Base-by-base conservation (phyloP, 2,888 invertebrate genomes). In the Clostera curtula region DNA sequence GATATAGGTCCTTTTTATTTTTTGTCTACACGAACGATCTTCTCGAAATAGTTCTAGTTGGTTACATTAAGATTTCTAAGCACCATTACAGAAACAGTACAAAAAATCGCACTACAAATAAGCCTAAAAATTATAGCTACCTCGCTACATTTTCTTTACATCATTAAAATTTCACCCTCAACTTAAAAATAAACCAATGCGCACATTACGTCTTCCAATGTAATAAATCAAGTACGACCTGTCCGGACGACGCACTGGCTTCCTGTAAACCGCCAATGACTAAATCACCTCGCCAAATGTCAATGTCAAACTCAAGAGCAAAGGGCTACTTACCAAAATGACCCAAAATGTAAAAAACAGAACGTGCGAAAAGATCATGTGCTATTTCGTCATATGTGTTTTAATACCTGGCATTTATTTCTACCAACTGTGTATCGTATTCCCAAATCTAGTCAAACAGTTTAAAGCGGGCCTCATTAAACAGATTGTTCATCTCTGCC, bases 341-440 rank as follows among this genome's bases (percentile, higher is more conserved):
- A 20, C 12, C 3, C 12, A 12, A 6, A 19, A n/a, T 9, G 19
- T 25, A 3, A 6, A 31, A 12, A 9, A 24, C 8, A 36, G 17
- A 17, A 32, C 43, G 5, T 38, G 40, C 10, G 55, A 56, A 43
- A 66, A 46, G 35, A 14, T 27, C 1, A 40, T 47, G 17, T 62
- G 58, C 27, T 56, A 49, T 18, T 8, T 34, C 0, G 43, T 66
- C 2, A 40, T 62, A 1, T 51, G 61, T 12, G 6, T 69, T 1
- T 28, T 68, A 7, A 61, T 64, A 1, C 75, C 75, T 0, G 54
- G 55, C 3, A 61, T 58, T 13, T 67, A 59, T 23, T 41, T 71
- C 10, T 64, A 73, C 24, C 60, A 74, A 35, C 50, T 77, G 41
- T 27, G 35, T 1, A 17, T 70, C 3, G 56, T 79, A 1, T 53